Base-by-base conservation (phyloP, 2,888 invertebrate genomes). In the Brenthis hecate region DNA sequence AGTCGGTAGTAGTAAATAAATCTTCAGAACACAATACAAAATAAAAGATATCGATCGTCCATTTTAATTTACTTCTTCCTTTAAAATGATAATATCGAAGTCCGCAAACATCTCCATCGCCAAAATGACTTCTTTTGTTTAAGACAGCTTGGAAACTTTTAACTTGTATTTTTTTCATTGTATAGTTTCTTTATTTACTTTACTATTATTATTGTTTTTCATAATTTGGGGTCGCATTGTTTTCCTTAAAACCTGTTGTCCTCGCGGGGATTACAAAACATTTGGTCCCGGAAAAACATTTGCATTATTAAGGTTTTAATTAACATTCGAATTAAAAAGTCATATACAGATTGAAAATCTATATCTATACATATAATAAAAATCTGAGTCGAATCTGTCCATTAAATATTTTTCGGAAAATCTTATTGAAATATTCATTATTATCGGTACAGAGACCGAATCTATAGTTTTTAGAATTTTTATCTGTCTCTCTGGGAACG, bases 111-210 rank as follows among this genome's bases (percentile, higher is more conserved):
- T 53, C 32, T 51, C 53, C 51, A 62, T 62, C 53, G 36, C 32
- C 62, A 53, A 54, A 62, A 62, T 62, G 53, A 62, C 36, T 54
- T 53, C 62, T 62, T 43, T 62, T 62, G 62, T 62, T 62, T 43
- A 53, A 62, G 53, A 43, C 6, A 43, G 13, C 11, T 19, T 13
- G 4, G 36, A 53, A 62, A 43, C 14, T 62, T 51, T 62, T 43
- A 14, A 51, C 19, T 19, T 51, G 62, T 8, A 13, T 54, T 62
- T 61, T 28, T 53, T 62, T 62, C 53, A 62, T 51, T 62, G 50
- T 62, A 36, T 36, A n/a, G 36, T 32, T 53, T 19, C 14, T 51
- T 62, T 53, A 61, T 62, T 62, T 51, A 62, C 53, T 53, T 53
- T 51, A 19, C 16, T 53, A 36, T 19, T 36, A 53, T n/a, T 16